These are phyloP conservation scores for Hipparchia sbordonii DNA, from an alignment of 2,888 invertebrate species.

Conservation along the genomic window DNA sequence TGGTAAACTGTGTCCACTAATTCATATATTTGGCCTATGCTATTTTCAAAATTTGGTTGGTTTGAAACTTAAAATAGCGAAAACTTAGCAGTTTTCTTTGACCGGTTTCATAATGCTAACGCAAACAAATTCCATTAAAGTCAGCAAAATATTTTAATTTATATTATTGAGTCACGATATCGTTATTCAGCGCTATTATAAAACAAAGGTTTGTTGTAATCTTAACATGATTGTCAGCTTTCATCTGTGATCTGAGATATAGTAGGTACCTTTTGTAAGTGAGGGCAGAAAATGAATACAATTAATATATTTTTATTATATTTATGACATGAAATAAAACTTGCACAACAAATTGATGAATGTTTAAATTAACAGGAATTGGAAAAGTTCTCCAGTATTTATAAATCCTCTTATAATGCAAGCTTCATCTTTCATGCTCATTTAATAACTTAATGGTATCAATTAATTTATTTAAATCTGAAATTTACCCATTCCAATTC, in stretches of 20 bases:
- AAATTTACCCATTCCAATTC: no score
- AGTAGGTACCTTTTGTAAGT: no score
- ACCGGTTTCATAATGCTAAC: constrained; percentile 30
- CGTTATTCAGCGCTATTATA: not conserved
- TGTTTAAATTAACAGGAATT: not conserved
- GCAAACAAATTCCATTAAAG: constrained; percentile 16
- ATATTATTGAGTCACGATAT: not conserved
- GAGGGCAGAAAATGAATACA: no score
- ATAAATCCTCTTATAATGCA: not conserved
- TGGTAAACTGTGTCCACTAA: not conserved
- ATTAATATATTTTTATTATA: no score
- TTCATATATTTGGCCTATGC: not conserved
- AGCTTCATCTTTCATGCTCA: not conserved
- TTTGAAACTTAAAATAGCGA: not conserved
- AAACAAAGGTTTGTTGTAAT: not conserved
- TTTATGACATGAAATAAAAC: not conserved
- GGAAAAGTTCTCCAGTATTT: no score
- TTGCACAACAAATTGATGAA: not conserved
- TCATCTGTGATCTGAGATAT: not conserved
- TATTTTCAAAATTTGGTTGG: not conserved
- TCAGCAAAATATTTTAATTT: constrained; percentile 15
- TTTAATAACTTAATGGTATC: no score
- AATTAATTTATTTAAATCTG: no score
- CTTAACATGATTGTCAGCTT: not conserved
- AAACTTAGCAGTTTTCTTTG: constrained; percentile 20